Base-by-base conservation (phyloP, 2,888 invertebrate species). In the Erebia ligea region DNA sequence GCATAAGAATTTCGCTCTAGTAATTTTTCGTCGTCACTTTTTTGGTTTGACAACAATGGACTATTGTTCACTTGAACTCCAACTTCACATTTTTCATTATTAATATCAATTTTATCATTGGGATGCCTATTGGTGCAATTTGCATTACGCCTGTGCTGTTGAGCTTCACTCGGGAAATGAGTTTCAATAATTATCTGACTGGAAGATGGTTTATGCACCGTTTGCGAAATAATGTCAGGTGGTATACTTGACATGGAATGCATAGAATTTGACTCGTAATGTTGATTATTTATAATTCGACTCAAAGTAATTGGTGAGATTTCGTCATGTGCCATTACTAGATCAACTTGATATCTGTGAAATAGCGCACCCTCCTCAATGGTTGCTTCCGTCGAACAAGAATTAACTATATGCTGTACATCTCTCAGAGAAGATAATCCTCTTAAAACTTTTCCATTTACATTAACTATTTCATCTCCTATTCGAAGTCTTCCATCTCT, bases 401-500 rank as follows among this genome's bases (percentile, higher is more conserved):
- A 93, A 77, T 94, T 94, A 1, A 94, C 94, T 75, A 95, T 91
- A 62, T 94, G 90, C 78, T 95, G 95, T 19, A 95, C 95, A 78
- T 96, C 96, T 81, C 95, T 94, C 70, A 95, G 90, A 8, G 95
- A 95, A 58, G 95, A 94, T 69, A 97, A 93, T 1, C 97, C 97
- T 74, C 96, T 94, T 72, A 98, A 89, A 75, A 97, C 95, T 81
- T 95, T 95, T 11, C 98, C 98, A 86, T 98, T 98, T 45, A 98
- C 97, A 88, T 97, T 97, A 13, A 98, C 96, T 75, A 98, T 96
- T 94, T 98, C 97, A 88, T 98, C 98, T 15, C 98, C 98, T 71
- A 97, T 94, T 80, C 95, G 94, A 73, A 98, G 94, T 79, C 97
- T 95, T 21, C 97, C 97, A 85, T 97, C 97, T 88, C 97, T 97